A percentile compares a stretch with the other conserved stretches of the same genome.
Conservation (phyloP, 2,113 vertebrate genomes). For the Corythoichthys haematopterus region DNA sequence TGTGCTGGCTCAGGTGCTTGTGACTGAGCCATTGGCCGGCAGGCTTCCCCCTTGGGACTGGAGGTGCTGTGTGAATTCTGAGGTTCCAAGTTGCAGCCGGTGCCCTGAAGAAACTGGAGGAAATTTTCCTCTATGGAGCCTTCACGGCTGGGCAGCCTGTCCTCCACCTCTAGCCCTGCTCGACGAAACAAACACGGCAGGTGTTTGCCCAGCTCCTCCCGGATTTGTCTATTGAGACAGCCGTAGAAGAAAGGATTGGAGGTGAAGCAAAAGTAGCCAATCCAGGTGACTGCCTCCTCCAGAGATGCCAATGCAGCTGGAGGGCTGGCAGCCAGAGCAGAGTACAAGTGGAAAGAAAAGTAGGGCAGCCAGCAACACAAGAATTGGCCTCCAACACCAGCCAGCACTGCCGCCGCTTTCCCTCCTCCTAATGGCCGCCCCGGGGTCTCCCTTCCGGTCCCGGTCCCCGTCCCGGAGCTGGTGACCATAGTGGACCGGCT, state of each 20-base stretch:
- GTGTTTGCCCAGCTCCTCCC: constrained; percentile 87
- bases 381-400: constrained; percentile 92
- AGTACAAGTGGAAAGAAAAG: constrained; percentile 94
- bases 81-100: constrained; percentile 79
- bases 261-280: constrained; percentile 95
- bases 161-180: constrained; percentile 77
- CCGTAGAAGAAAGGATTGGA: constrained; percentile 98
- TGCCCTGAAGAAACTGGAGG: constrained; percentile 94
- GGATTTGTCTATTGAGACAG: constrained; percentile 94
- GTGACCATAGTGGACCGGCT: constrained; percentile 95
- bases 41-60: constrained; percentile 80
- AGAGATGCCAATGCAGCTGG: constrained; percentile 77
- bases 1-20: constrained; percentile 40
- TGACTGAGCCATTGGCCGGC: constrained; percentile 51
- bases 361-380: constrained; percentile 97
- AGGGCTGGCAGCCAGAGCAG: constrained; percentile 77
- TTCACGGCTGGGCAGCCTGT: constrained; percentile 86
- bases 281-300: constrained; percentile 94
- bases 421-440: constrained; percentile 88
- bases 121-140: constrained; percentile 98
- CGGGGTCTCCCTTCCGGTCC: constrained; percentile 77
- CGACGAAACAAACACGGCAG: constrained; percentile 87
- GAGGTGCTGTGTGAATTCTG: constrained; percentile 76
- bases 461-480: constrained; percentile 74
- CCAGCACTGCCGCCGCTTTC: constrained; percentile 86